Evolutionary conservation across 2,113 vertebrate genomes (phyloP).

Genomic region (Colinus virginianus): DNA sequence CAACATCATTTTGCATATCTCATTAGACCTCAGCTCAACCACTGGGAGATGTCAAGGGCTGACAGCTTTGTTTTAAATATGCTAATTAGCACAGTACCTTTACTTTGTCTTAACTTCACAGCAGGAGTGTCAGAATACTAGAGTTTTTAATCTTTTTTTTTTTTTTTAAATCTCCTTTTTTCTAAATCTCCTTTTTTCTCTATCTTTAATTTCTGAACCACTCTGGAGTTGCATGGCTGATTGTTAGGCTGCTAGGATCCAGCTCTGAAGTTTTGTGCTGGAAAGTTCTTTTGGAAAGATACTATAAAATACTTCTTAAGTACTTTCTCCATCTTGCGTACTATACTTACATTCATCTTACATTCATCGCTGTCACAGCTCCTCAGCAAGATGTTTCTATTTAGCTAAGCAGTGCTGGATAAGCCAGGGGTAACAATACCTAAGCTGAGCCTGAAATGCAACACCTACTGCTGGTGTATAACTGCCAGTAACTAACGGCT

Average conservation of each 20-base stretch:
- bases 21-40: neutral
- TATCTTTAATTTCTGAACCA: neutral
- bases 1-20: neutral
- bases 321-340: neutral
- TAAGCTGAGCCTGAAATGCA: neutral
- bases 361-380: neutral
- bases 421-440: neutral
- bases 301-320: neutral
- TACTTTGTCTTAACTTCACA: neutral
- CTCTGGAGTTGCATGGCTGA: fast-evolving
- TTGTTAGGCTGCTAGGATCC: neutral
- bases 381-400: neutral
- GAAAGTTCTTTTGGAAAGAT: neutral
- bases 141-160: neutral
- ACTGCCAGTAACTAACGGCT: neutral
- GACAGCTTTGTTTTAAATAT: neutral
- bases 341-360: neutral
- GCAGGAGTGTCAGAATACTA: neutral
- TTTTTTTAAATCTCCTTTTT: neutral
- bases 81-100: neutral
- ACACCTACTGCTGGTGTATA: neutral
- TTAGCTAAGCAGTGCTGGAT: neutral
- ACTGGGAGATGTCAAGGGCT: neutral
- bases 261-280: fast-evolving
- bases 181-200: neutral